Evolutionary conservation across 2,113 vertebrate genomes (phyloP).

Genomic region (Taxidea taxus): DNA sequence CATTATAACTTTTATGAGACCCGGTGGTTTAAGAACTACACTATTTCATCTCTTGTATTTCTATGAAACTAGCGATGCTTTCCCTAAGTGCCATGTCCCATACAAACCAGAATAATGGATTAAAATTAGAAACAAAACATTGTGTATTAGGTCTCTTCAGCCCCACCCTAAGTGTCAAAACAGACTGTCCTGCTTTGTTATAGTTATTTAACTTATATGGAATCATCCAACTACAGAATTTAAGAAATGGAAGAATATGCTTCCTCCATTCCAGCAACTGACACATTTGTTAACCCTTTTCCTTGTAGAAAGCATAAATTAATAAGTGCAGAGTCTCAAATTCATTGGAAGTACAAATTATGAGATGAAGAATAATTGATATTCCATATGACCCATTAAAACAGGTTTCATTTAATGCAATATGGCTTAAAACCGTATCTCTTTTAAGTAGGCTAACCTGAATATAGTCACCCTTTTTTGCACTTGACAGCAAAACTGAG

Average conservation of each 20-base stretch:
- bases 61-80: not conserved
- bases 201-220: constrained; percentile 33
- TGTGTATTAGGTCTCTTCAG: not conserved
- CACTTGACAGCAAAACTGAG: constrained; percentile 62
- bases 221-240: constrained; percentile 45
- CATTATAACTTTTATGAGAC: constrained; percentile 32
- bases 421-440: constrained; percentile 32
- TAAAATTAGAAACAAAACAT: constrained; percentile 27
- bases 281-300: constrained; percentile 52
- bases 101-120: constrained; percentile 12
- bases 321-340: constrained; percentile 25
- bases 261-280: constrained; percentile 35
- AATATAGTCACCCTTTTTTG: constrained; percentile 43
- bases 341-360: constrained; percentile 58
- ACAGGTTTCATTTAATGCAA: constrained; percentile 38
- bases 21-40: not conserved
- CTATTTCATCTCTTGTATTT: constrained; percentile 41
- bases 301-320: constrained; percentile 54
- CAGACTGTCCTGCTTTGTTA: constrained; percentile 19
- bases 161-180: not conserved
- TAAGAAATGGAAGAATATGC: not conserved
- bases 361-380: constrained; percentile 66
- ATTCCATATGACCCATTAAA: constrained; percentile 57
- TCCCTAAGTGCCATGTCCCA: not conserved
- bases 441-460: constrained; percentile 62